Percentiles rank a stretch among this genome's conserved stretches.
Evolutionary conservation across 2,113 vertebrate genomes (phyloP).

Genomic region (Pollachius pollachius): DNA sequence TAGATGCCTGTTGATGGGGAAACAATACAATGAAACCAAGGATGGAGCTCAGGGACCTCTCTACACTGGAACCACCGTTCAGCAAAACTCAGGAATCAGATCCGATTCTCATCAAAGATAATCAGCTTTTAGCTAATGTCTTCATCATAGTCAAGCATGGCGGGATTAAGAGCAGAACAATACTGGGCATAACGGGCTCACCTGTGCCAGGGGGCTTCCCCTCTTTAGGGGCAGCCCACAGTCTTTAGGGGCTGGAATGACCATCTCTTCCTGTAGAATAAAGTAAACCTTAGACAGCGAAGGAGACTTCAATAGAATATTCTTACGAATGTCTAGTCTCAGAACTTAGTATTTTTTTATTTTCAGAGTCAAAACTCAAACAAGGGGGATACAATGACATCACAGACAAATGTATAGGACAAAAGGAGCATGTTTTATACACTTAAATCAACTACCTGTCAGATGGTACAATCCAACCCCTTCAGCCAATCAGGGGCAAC

Average conservation of each 20-base stretch:
- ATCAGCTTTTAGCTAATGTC: conserved; percentile 72
- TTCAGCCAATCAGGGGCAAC: conserved; percentile 91
- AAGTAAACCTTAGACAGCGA: neutral
- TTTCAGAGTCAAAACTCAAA: conserved; percentile 76
- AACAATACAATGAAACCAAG: neutral
- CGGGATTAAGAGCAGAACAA: neutral
- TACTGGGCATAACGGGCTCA: conserved; percentile 36
- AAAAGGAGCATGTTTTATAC: too few relatives aligned
- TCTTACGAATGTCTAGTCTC: conserved; percentile 55
- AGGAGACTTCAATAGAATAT: neutral
- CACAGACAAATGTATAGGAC: conserved; percentile 58
- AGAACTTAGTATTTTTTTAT: conserved; percentile 46
- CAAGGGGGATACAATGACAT: conserved; percentile 81
- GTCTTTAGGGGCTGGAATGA: too few relatives aligned
- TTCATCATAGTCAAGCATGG: conserved; percentile 66
- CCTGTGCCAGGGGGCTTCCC: conserved; percentile 86
- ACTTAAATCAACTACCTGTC: too few relatives aligned
- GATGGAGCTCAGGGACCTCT: too few relatives aligned
- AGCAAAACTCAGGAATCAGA: conserved; percentile 77
- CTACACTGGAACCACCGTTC: neutral
- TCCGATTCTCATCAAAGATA: conserved; percentile 70
- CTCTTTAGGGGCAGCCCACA: too few relatives aligned
- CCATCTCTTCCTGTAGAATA: conserved; percentile 75
- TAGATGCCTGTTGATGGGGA: conserved; percentile 73
- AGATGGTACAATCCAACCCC: conserved; percentile 27